Evolutionary conservation across 1,140 invertebrate genomes (phyloP).

Genomic region (Ptiloglossa arizonensis): DNA sequence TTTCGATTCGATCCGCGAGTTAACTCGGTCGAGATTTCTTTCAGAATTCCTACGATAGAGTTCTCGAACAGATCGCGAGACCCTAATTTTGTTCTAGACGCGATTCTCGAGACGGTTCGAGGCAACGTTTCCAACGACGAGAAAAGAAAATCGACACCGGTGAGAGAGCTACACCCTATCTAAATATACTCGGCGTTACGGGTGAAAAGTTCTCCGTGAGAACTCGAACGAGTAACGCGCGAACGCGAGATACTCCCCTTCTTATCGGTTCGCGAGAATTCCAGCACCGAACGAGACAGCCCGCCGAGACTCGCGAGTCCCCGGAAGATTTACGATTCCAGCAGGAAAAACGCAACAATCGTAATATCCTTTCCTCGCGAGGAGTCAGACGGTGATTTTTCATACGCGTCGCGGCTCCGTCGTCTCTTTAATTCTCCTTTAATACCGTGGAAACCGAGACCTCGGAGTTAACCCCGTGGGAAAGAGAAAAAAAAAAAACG

Average conservation of each 20-base stretch:
- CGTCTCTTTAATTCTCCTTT: slow-evolving; percentile 58
- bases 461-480: background rate
- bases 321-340: slow-evolving; percentile 66
- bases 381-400: slow-evolving; percentile 56
- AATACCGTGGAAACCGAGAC: slow-evolving; percentile 45
- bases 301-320: slow-evolving; percentile 29
- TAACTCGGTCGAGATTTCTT: too few species aligned
- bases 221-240: background rate
- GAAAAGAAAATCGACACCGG: too few species aligned
- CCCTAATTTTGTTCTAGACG: too few species aligned
- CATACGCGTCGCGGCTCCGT: slow-evolving; percentile 41
- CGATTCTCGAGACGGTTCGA: too few species aligned
- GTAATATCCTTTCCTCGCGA: slow-evolving; percentile 61
- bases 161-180: too few species aligned
- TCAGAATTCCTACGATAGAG: too few species aligned
- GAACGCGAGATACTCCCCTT: background rate
- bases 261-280: slow-evolving; percentile 40
- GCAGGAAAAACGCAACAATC: slow-evolving; percentile 61
- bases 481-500: background rate
- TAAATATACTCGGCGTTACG: background rate
- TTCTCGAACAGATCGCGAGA: too few species aligned
- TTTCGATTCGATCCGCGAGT: too few species aligned
- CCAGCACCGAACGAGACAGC: slow-evolving; percentile 28
- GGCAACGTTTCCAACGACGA: too few species aligned
- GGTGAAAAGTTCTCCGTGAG: background rate